Percentiles rank a stretch among this genome's conserved stretches.
These are phyloP conservation scores for Cetoscarus ocellatus DNA, from an alignment of 2,797 vertebrate species.

Conservation along the genomic window DNA sequence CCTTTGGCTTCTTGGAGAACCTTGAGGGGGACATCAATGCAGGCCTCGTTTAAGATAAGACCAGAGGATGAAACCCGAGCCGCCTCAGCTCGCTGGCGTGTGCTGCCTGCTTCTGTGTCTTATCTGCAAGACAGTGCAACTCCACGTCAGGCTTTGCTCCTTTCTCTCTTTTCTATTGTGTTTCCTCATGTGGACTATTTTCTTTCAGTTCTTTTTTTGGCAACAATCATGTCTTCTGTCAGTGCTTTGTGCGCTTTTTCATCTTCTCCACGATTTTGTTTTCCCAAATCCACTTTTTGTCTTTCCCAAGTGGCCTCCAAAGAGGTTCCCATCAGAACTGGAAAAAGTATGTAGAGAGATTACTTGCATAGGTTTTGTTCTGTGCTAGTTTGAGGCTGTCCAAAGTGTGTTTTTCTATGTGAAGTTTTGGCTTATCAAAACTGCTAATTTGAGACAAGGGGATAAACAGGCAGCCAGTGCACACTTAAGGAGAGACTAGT, in stretches of 20 bases:
- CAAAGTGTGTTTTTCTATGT: conserved; percentile 51
- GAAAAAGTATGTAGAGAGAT: conserved; percentile 43
- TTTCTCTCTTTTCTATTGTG: conserved; percentile 24
- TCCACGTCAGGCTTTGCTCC: conserved; percentile 9
- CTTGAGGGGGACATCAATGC: conserved; percentile 50
- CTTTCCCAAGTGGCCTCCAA: conserved; percentile 19
- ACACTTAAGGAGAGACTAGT: conserved; percentile 34
- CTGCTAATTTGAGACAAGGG: conserved; percentile 50
- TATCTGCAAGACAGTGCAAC: conserved; percentile 47
- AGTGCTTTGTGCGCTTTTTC: conserved; percentile 14
- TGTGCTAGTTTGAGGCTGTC: conserved; percentile 62
- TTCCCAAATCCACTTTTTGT: conserved; percentile 29
- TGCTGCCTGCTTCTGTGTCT: conserved; percentile 48
- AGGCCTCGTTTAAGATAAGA: conserved; percentile 66
- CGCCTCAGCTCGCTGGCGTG: conserved; percentile 40
- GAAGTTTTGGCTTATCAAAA: conserved; percentile 48
- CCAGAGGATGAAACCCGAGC: conserved; percentile 56
- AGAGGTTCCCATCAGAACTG: conserved; percentile 36
- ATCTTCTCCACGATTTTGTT: conserved; percentile 21
- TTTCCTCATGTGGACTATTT: conserved; percentile 18
- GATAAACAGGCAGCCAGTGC: conserved; percentile 48
- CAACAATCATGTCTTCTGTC: conserved; percentile 15
- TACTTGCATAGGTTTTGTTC: conserved; percentile 48
- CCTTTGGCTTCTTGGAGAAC: conserved; percentile 16
- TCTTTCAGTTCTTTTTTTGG: conserved; percentile 22